Conservation (phyloP, 1,140 invertebrate species). For the Aporrectodea caliginosa region DNA sequence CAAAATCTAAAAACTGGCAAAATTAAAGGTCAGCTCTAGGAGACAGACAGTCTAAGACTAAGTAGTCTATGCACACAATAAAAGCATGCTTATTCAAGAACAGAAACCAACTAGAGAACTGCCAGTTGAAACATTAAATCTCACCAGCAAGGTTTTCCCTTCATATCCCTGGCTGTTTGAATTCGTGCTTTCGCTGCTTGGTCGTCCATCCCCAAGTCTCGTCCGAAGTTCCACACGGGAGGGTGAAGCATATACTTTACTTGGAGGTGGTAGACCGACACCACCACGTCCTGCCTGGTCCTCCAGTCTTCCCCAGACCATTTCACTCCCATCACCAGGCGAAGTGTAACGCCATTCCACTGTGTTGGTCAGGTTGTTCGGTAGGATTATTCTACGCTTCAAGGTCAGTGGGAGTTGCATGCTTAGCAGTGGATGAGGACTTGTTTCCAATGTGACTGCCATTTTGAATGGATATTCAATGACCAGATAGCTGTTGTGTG, state of each 20-base stretch:
- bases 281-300: background rate
- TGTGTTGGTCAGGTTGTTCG: conserved; percentile 19
- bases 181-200: background rate
- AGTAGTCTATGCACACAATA: no score
- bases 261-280: background rate
- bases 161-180: background rate
- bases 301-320: background rate
- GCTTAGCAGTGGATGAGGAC: conserved; percentile 74
- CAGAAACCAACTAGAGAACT: no score
- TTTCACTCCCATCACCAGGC: background rate
- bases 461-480: conserved; percentile 56
- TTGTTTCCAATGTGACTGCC: conserved; percentile 59
- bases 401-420: conserved; percentile 77
- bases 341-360: background rate
- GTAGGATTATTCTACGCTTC: conserved; percentile 80
- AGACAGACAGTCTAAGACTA: no score
- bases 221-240: background rate
- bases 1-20: no score
- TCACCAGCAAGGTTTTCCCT: background rate
- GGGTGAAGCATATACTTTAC: background rate
- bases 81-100: no score
- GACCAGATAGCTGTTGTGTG: conserved; percentile 55
- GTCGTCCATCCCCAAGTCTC: background rate
- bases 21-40: no score
- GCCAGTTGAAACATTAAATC: no score